phyloP scores from a whole-genome alignment of 2,888 invertebrate species.

The Leptopterna dolabrata region DNA sequence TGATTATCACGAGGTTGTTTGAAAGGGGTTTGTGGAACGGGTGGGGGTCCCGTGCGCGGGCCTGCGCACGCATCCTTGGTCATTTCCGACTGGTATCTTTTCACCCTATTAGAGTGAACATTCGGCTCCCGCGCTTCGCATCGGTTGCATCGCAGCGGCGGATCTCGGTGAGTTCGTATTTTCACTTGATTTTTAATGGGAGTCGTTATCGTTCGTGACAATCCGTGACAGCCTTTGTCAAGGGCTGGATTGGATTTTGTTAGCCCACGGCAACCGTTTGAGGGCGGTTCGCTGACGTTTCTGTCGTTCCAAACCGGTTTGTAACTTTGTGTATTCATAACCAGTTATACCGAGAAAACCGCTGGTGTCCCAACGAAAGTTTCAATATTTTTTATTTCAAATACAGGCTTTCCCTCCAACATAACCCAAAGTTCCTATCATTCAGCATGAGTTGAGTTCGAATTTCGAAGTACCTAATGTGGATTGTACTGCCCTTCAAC shows the following conservation, averaged over 20 bases:
- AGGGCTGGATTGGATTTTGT: not conserved
- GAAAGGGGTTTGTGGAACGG: not conserved
- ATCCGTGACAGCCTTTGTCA: not conserved
- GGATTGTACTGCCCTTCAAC: too few species aligned
- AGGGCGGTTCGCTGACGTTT: too few species aligned
- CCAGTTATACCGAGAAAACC: too few species aligned
- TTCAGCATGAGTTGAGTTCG: too few species aligned
- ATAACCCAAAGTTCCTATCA: too few species aligned
- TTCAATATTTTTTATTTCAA: too few species aligned
- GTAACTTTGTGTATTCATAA: too few species aligned
- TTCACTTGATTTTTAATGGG: not conserved
- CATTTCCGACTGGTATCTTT: not conserved
- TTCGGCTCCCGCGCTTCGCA: slow-evolving; percentile 27
- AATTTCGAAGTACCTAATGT: too few species aligned
- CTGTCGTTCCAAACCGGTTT: too few species aligned
- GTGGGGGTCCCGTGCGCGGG: not conserved
- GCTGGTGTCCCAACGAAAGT: too few species aligned
- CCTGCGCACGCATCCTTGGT: slow-evolving; percentile 34
- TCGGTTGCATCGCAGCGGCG: not conserved
- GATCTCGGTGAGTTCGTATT: not conserved
- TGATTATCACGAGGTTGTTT: slow-evolving; percentile 51
- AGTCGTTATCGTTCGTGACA: not conserved
- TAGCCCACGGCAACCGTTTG: too few species aligned
- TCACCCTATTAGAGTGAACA: slow-evolving; percentile 4
- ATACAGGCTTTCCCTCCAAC: too few species aligned